Conservation (phyloP, 2,797 vertebrate species). For the Danio kyathit region DNA sequence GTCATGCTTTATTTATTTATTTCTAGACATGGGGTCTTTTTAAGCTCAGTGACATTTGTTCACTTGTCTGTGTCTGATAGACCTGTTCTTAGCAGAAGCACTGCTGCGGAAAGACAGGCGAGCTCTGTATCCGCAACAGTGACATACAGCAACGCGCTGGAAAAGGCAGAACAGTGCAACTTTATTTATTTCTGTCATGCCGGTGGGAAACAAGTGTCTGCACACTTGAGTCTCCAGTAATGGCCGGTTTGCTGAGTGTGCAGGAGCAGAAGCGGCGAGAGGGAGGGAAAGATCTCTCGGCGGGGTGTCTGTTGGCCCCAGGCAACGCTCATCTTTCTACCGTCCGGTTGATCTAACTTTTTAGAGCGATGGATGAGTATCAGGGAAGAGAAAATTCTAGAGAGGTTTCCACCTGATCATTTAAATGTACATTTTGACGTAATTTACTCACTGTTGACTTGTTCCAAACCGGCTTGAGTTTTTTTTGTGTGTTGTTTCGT, state of each 20-base stretch:
- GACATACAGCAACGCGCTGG: conserved; percentile 17
- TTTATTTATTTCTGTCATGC: conserved; percentile 54
- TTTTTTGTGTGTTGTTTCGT: too few relatives aligned
- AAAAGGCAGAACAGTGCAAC: conserved; percentile 39
- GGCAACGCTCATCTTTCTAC: conserved; percentile 25
- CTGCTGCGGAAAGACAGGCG: conserved; percentile 33
- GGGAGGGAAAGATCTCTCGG: conserved; percentile 61
- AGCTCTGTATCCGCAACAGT: conserved; percentile 23
- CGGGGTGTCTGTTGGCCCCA: conserved; percentile 50
- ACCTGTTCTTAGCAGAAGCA: conserved; percentile 39
- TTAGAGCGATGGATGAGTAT: too few relatives aligned
- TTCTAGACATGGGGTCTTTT: conserved; percentile 10
- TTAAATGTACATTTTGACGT: too few relatives aligned
- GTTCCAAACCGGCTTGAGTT: too few relatives aligned
- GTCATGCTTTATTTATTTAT: conserved; percentile 29
- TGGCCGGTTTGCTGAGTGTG: conserved; percentile 65
- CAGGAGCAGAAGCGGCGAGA: conserved; percentile 48
- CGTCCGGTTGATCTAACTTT: neutral
- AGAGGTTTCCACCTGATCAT: too few relatives aligned
- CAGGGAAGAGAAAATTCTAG: too few relatives aligned
- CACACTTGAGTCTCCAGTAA: conserved; percentile 50
- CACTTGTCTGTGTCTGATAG: conserved; percentile 52
- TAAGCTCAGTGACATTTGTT: conserved; percentile 44
- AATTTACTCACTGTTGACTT: too few relatives aligned
- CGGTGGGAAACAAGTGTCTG: conserved; percentile 53